Base-by-base conservation (phyloP, 2,113 vertebrate genomes). In the Sisor rabdophorus region DNA sequence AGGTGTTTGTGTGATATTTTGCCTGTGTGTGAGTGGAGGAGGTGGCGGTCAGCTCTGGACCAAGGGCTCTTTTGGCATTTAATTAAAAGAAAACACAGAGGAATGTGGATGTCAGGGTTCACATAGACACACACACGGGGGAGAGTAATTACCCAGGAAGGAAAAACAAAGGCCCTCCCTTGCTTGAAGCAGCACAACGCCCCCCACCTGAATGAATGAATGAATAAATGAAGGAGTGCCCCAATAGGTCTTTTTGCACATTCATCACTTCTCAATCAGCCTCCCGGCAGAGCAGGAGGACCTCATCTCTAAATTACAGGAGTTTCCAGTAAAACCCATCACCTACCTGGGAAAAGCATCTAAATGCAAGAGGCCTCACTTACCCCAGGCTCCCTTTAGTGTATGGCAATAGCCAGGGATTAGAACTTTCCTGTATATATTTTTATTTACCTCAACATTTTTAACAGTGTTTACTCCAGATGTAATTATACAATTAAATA, bases 61-160 rank as follows among this genome's bases (percentile, higher is more conserved):
- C 52, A 52, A 22, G 20, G 22, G 16, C 67, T 79, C 69, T 61
- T 52, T 28, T 13, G 47, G 72, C 36, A 16, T 79, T 80, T 84
- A 79, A 83, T 84, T 80, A 84, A 84, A 80, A 82, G 75, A 44
- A 77, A 81, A 86, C 80, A 78, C 28, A 40, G 28, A 69, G 54
- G 73, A 79, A 59, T 76, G 80, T 69, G 70, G 56, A 60, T 24
- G 48, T n/a, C 22, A 71, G 48, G 17, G 19, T 19, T 22, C 55
- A 58, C 55, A 58, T 22, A 59, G 4, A 32, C 59, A 60, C 28
- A 60, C 28, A 61, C 28, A 64, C 32, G 7, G 48, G 4, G 17
- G 0, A 67, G 44, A 26, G 44, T 56, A 54, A 64, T 71, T 78
- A 80, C 22, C 77, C 61, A 75, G 69, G 58, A 82, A 75, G 56